Evolutionary conservation across 2,888 invertebrate species (phyloP).

Genomic region (Stenolophus ochropezus): DNA sequence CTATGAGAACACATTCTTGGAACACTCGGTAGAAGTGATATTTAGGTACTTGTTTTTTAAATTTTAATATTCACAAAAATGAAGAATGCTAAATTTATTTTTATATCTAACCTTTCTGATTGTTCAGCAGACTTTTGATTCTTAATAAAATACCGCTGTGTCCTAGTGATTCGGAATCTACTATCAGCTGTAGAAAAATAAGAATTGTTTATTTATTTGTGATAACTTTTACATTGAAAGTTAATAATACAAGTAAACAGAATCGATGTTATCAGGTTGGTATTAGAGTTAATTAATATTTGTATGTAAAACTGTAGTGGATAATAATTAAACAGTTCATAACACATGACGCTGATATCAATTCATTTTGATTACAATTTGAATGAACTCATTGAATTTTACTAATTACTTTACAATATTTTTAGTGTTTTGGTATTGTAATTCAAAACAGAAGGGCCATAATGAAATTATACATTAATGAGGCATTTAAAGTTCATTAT

Average conservation of each 20-base stretch:
- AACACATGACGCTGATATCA: slow-evolving; percentile 2
- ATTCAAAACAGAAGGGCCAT: not conserved
- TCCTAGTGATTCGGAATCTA: too few relatives aligned
- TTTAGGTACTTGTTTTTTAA: too few relatives aligned
- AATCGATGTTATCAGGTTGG: slow-evolving; percentile 3
- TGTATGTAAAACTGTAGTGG: slow-evolving; percentile 6
- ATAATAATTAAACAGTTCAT: slow-evolving; percentile 34
- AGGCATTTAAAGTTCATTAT: not conserved
- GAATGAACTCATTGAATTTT: slow-evolving; percentile 12
- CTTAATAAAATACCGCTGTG: too few relatives aligned
- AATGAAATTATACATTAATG: not conserved
- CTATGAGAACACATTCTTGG: too few relatives aligned
- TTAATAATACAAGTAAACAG: slow-evolving; percentile 2
- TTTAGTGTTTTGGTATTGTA: slow-evolving; percentile 15
- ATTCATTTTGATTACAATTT: slow-evolving; percentile 29
- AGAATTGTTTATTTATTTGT: too few relatives aligned
- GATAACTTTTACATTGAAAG: too few relatives aligned
- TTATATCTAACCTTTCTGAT: too few relatives aligned
- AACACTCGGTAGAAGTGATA: too few relatives aligned
- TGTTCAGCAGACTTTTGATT: too few relatives aligned
- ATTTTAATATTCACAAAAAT: too few relatives aligned
- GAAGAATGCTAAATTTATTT: too few relatives aligned
- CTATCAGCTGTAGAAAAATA: too few relatives aligned
- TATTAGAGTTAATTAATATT: slow-evolving; percentile 27
- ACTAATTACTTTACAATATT: slow-evolving; percentile 29